Evolutionary conservation across 2,113 vertebrate genomes (phyloP).

Genomic region (Lichenostomus cassidix): DNA sequence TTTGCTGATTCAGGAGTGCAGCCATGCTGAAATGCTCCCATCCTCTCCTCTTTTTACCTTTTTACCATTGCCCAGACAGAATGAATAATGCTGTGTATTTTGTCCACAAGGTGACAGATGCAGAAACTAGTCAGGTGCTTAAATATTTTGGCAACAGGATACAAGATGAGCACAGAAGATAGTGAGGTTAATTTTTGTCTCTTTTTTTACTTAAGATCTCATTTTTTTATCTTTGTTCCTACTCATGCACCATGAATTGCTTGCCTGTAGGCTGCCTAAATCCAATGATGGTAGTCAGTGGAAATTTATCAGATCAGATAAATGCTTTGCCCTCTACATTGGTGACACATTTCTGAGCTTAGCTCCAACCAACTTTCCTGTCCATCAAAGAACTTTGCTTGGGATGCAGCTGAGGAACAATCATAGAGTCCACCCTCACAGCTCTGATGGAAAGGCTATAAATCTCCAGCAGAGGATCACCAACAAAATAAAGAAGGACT

Average conservation of each 20-base stretch:
- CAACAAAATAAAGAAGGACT: not conserved
- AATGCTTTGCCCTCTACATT: not conserved
- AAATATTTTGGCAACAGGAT: not conserved
- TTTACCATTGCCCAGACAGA: not conserved
- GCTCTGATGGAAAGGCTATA: not conserved
- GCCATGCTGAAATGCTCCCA: not conserved
- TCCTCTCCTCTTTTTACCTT: not conserved
- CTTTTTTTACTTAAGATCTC: not conserved
- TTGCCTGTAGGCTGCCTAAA: not conserved
- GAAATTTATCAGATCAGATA: not conserved
- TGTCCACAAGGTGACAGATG: not conserved
- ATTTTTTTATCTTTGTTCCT: not conserved
- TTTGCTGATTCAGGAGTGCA: not conserved
- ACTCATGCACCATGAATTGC: not conserved
- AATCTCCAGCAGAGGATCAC: not conserved
- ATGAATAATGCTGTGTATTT: not conserved
- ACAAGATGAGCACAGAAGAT: not conserved
- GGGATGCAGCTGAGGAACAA: not conserved
- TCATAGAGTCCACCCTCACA: not conserved
- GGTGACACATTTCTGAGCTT: not conserved
- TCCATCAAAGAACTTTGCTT: not conserved
- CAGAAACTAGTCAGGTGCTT: not conserved
- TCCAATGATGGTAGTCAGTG: not conserved
- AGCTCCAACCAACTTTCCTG: not conserved
- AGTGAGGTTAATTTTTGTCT: not conserved